phyloP scores from a whole-genome alignment of 2,888 invertebrate genomes.

The Teleiodes luculella region DNA sequence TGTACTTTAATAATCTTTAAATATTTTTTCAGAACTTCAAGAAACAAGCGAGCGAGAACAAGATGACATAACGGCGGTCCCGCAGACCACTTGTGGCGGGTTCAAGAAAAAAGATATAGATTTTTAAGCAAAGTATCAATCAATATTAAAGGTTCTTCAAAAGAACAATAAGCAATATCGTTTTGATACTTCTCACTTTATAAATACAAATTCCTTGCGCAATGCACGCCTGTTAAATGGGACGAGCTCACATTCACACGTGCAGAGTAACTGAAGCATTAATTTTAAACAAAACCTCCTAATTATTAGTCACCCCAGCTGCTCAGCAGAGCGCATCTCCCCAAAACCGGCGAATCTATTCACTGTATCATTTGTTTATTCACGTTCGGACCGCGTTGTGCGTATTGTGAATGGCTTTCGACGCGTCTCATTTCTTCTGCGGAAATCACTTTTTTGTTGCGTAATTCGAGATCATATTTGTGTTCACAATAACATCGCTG shows the following conservation, averaged over 20 bases:
- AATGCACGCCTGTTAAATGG: background rate
- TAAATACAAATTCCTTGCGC: background rate
- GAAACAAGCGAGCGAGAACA: conserved; percentile 81
- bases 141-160: background rate
- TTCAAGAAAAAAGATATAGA: conserved; percentile 81
- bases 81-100: conserved; percentile 72
- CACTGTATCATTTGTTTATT: conserved; percentile 59
- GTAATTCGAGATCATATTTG: background rate
- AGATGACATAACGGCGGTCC: conserved; percentile 74
- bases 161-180: background rate
- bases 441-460: conserved; percentile 20
- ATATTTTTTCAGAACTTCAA: conserved; percentile 76
- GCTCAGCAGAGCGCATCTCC: conserved; percentile 76
- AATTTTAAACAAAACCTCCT: conserved; percentile 72
- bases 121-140: conserved; percentile 57
- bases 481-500: background rate
- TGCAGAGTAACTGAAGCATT: conserved; percentile 54
- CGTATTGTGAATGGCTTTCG: conserved; percentile 28
- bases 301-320: conserved; percentile 79
- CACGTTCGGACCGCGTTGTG: conserved; percentile 47
- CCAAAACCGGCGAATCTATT: conserved; percentile 72
- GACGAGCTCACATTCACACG: conserved; percentile 8
- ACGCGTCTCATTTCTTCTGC: conserved; percentile 19
- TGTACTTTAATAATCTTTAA: too few species aligned
- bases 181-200: background rate